Evolutionary conservation across 2,797 vertebrate species (phyloP).

Genomic region (Centropyge bicolor): DNA sequence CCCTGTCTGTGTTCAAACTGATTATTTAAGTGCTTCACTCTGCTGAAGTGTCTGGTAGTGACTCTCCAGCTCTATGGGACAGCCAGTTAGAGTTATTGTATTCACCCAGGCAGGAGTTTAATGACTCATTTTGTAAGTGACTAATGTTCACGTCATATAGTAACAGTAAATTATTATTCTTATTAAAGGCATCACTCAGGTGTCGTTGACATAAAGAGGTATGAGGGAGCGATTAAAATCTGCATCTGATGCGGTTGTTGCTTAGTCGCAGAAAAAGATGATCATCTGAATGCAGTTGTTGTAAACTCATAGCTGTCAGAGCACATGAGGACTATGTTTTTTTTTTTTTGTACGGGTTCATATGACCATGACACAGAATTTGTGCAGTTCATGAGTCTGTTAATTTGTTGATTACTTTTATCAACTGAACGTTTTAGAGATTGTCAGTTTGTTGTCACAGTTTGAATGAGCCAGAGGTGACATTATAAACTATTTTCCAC

Average conservation of each 20-base stretch:
- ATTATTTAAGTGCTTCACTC: neutral
- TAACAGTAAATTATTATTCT: neutral
- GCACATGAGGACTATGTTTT: too few relatives aligned
- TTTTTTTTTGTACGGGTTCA: too few relatives aligned
- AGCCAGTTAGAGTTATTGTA: neutral
- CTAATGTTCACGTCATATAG: neutral
- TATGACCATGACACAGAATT: too few relatives aligned
- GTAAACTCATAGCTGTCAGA: too few relatives aligned
- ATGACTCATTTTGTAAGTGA: neutral
- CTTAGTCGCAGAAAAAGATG: neutral
- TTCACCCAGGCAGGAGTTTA: neutral
- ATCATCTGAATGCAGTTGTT: neutral
- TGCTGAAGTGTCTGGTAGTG: neutral
- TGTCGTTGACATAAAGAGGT: neutral
- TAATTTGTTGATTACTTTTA: too few relatives aligned
- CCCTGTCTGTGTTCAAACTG: neutral
- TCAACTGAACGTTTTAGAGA: too few relatives aligned
- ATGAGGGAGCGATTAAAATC: neutral
- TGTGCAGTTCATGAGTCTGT: too few relatives aligned
- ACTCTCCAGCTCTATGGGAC: neutral
- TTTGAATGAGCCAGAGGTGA: too few relatives aligned
- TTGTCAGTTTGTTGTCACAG: too few relatives aligned
- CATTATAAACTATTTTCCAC: too few relatives aligned
- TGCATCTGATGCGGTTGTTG: neutral
- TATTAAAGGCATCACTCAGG: neutral